Base-by-base conservation (phyloP, 2,113 vertebrate genomes). In the Phrynosoma platyrhinos region DNA sequence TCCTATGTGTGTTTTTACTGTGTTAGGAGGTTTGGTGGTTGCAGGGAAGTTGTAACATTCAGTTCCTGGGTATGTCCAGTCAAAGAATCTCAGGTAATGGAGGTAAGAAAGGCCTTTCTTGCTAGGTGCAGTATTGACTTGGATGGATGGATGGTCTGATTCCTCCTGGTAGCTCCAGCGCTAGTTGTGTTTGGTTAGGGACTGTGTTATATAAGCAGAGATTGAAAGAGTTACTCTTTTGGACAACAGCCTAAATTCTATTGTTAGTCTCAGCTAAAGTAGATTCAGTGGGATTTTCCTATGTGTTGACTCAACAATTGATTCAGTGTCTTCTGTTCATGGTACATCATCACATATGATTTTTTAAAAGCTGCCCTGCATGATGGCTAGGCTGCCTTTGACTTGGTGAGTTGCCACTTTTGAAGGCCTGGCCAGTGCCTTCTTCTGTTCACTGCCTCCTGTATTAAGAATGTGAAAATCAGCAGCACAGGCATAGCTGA, bases 1-100 rank as follows among this genome's bases (percentile, higher is more conserved):
- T 47, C 47, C 47, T 47, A 62, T 62, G 58, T 62, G 36, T 36
- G 1, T 36, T 36, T 42, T 30, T 0, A 0, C 0, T 0, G 9
- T 12, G 13, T 14, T 0, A 1, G 14, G 40, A 36, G 77, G 40
- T 21, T 47, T 42, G 42, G 12, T 52, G 8, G 40, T 47, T 77
- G 40, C 75, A 77, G 9, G 75, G 9, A 78, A 40, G 20, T 12
- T 6, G 13, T 21, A 7, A 36, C 9, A 8, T 30, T 32, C 18
- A 32, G 2, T 66, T 62, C 6, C 62, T 62, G 58, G 58, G 23
- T 21, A n/a, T 20, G 9, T 21, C 18, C 55, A 79, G 78, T 66
- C 64, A 40, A 81, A 40, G 21, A 2, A 81, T 66, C 58, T 81
- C 79, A 81, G 20, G n/a, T 3, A 53, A n/a, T 14, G 1, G 18